Conservation (phyloP, 1,140 invertebrate genomes). For the Lepidurus couesii region DNA sequence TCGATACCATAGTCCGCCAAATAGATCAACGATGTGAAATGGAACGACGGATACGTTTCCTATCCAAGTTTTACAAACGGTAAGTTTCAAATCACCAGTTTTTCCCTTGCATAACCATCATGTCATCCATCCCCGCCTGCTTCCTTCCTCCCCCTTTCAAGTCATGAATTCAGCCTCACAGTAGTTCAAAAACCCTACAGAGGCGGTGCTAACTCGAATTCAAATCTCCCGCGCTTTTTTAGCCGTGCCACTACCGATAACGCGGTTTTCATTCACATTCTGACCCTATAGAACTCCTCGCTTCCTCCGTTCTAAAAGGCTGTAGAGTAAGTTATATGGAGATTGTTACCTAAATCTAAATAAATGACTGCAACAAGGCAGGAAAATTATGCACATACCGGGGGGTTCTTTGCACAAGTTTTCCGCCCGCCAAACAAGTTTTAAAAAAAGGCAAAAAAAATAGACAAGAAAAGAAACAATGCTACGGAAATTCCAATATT, state of each 20-base stretch:
- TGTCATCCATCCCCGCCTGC: background rate
- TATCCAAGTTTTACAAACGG: conserved; percentile 41
- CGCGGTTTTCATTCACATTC: background rate
- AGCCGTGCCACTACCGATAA: background rate
- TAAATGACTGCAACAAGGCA: too few species aligned
- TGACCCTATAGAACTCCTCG: background rate
- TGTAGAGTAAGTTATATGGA: too few species aligned
- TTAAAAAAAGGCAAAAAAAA: conserved; percentile 26
- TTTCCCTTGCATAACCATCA: background rate
- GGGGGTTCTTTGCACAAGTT: too few species aligned
- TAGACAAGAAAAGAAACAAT: conserved; percentile 28
- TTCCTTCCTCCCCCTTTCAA: background rate
- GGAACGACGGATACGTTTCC: conserved; percentile 76
- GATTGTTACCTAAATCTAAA: too few species aligned
- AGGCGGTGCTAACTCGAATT: background rate
- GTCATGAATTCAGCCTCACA: too few species aligned
- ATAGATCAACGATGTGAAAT: conserved; percentile 78
- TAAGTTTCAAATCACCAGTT: background rate
- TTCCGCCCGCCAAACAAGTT: background rate
- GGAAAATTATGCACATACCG: too few species aligned
- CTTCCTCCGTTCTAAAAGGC: background rate
- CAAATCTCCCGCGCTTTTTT: background rate
- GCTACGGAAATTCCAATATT: conserved; percentile 30
- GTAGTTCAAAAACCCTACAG: background rate
- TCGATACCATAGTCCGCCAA: conserved; percentile 65